These are phyloP conservation scores for Sialis fuliginosa DNA, from an alignment of 2,888 invertebrate species.

Conservation along the genomic window DNA sequence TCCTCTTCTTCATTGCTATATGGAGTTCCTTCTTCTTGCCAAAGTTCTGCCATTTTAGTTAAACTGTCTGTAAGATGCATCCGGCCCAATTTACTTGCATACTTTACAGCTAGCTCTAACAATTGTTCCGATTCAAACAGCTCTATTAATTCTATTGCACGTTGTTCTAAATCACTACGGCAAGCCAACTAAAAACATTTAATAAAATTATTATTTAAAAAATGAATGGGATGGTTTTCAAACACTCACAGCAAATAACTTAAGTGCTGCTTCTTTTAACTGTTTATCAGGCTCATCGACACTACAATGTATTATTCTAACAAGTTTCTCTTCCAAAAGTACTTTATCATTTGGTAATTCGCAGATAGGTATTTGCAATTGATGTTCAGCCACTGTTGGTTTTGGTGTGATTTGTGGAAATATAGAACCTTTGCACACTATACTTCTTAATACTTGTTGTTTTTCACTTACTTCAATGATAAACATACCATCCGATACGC, in stretches of 20 bases:
- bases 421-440: slow-evolving; percentile 73
- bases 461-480: slow-evolving; percentile 62
- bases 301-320: slow-evolving; percentile 42
- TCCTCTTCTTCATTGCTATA: not conserved
- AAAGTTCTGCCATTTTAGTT: slow-evolving; percentile 33
- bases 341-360: slow-evolving; percentile 54
- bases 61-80: slow-evolving; percentile 65
- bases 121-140: slow-evolving; percentile 60
- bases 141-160: slow-evolving; percentile 75
- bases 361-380: slow-evolving; percentile 35
- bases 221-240: not conserved
- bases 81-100: slow-evolving; percentile 62
- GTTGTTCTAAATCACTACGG: slow-evolving; percentile 63
- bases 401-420: slow-evolving; percentile 78
- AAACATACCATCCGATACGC: slow-evolving; percentile 57
- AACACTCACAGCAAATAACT: slow-evolving; percentile 67
- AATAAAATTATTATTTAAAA: slow-evolving; percentile 1
- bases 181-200: slow-evolving; percentile 51
- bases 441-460: slow-evolving; percentile 58
- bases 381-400: slow-evolving; percentile 62
- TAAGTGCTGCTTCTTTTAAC: slow-evolving; percentile 64
- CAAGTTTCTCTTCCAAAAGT: slow-evolving; percentile 57
- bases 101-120: slow-evolving; percentile 72
- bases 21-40: slow-evolving; percentile 18
- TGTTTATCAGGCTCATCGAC: slow-evolving; percentile 45